Conservation (phyloP, 2,113 vertebrate genomes). For the Ctenodactylus gundi region DNA sequence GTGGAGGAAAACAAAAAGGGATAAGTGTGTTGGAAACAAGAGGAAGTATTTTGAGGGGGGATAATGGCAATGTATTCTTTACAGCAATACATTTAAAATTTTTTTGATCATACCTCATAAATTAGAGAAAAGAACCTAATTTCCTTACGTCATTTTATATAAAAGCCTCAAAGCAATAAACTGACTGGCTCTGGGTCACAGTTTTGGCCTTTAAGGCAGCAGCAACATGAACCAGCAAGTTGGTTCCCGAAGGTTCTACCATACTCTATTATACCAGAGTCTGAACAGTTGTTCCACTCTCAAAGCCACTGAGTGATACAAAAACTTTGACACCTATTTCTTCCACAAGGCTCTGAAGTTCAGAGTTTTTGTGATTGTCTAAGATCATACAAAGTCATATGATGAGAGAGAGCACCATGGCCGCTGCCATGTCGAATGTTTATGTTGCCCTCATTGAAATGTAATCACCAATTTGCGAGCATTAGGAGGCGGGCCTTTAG, state of each 20-base stretch:
- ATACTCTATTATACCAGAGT: too few relatives aligned
- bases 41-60: not conserved
- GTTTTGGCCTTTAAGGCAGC: not conserved
- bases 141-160: not conserved
- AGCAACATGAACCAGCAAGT: not conserved
- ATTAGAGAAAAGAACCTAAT: not conserved
- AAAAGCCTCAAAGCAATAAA: not conserved
- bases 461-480: not conserved
- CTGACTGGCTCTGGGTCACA: not conserved
- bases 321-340: not conserved
- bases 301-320: too few relatives aligned
- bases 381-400: not conserved
- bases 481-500: not conserved
- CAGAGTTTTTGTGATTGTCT: not conserved
- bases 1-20: not conserved
- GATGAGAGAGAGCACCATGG: not conserved
- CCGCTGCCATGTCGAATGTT: not conserved
- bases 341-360: not conserved
- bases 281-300: too few relatives aligned
- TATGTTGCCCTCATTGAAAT: not conserved
- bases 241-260: not conserved
- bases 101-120: not conserved
- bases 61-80: not conserved
- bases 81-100: too few relatives aligned
- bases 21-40: not conserved